phyloP scores from a whole-genome alignment of 30 jellyfish, hydroid and myxozoan species.

The Chironex yamaguchii region DNA sequence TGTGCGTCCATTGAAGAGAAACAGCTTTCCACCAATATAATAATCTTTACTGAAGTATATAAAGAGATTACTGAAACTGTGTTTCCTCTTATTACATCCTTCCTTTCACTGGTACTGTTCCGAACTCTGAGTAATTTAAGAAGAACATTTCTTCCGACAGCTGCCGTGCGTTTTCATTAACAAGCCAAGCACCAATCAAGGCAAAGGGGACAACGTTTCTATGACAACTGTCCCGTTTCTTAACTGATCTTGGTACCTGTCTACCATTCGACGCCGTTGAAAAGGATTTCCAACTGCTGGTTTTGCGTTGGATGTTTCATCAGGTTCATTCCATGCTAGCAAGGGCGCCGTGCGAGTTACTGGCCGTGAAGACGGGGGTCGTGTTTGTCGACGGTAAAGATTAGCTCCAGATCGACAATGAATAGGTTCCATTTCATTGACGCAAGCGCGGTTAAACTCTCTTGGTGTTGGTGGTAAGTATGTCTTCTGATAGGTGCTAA shows the following conservation, averaged over 20 bases:
- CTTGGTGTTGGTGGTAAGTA: constrained; percentile 16
- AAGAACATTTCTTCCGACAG: too few relatives aligned
- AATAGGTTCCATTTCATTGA: constrained; percentile 70
- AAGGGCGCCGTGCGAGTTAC: constrained; percentile 60
- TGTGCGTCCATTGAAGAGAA: too few relatives aligned
- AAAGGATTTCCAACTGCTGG: constrained; percentile 77
- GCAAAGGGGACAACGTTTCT: too few relatives aligned
- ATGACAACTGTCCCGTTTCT: background rate
- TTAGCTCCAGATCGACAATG: constrained; percentile 61
- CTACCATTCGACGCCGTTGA: background rate
- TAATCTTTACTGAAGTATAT: too few relatives aligned
- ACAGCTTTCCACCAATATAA: too few relatives aligned
- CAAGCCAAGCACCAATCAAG: too few relatives aligned
- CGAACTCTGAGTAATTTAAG: too few relatives aligned
- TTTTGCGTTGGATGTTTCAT: constrained; percentile 45
- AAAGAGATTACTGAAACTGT: too few relatives aligned
- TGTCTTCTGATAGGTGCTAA: constrained; percentile 11
- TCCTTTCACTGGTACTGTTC: too few relatives aligned
- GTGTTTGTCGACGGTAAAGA: constrained; percentile 43
- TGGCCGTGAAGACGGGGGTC: background rate
- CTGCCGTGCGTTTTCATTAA: too few relatives aligned
- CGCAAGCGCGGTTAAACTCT: constrained; percentile 2
- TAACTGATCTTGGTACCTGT: background rate
- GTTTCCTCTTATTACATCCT: too few relatives aligned
- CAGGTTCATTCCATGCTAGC: constrained; percentile 84